A percentile compares a stretch with the other conserved stretches of the same genome.
Conservation (phyloP, 2,888 invertebrate genomes). For the Mamestra brassicae region DNA sequence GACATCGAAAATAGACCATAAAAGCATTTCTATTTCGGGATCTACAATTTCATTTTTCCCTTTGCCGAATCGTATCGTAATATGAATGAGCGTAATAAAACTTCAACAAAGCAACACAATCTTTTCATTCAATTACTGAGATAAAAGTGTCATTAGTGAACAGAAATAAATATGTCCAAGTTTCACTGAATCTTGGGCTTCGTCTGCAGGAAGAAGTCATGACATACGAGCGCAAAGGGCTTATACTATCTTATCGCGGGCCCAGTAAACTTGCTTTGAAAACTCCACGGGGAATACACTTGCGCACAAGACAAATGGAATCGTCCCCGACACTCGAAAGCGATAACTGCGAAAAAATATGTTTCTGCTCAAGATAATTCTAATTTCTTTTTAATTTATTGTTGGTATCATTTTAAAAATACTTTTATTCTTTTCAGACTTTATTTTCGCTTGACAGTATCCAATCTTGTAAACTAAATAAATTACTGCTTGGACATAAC, state of each 20-base stretch:
- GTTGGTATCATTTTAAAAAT: conserved; percentile 32
- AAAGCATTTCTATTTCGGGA: conserved; percentile 3
- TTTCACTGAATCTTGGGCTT: conserved; percentile 63
- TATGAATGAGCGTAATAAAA: conserved; percentile 21
- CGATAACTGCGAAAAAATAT: conserved; percentile 78
- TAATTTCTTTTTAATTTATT: conserved; percentile 67
- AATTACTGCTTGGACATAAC: conserved; percentile 33
- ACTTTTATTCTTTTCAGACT: conserved; percentile 31
- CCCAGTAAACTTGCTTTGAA: conserved; percentile 84
- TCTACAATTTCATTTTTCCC: background rate
- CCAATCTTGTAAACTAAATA: conserved; percentile 24
- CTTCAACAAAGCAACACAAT: background rate
- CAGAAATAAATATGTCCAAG: conserved; percentile 64
- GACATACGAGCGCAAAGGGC: conserved; percentile 84
- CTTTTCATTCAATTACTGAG: conserved; percentile 47
- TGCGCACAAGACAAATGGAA: conserved; percentile 84
- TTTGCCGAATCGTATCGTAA: background rate
- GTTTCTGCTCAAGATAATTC: conserved; percentile 61
- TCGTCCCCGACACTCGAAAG: conserved; percentile 75
- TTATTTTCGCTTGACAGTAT: conserved; percentile 18
- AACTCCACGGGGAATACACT: conserved; percentile 84
- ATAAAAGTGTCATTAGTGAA: conserved; percentile 43
- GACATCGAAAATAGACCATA: conserved; percentile 11
- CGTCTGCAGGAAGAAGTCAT: conserved; percentile 77
- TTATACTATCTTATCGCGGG: conserved; percentile 84